Evolutionary conservation across 2,113 vertebrate species (phyloP), one percentile per base, ranked within the genome.

Genomic region (Pygoscelis adeliae): DNA sequence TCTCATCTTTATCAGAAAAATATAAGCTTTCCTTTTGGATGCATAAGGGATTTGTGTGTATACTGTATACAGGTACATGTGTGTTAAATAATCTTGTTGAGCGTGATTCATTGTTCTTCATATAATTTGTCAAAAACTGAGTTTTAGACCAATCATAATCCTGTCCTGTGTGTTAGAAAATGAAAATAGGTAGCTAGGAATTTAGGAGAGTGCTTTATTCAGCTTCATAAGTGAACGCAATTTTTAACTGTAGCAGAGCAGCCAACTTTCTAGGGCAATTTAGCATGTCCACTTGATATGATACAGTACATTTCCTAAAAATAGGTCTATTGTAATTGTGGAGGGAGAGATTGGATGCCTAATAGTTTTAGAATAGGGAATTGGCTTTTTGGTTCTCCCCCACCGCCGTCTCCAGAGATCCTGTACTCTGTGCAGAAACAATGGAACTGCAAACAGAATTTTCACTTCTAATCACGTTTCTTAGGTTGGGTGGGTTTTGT

Each of bases 291-390:
- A 74, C 80, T 84, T 92, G 90, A 90, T 93, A 63, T 1, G 14
- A 81, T 16, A 91, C 15, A 91, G 72, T 59, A 34, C 32, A 10
- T 40, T 67, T 74, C 61, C 76, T 95, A 93, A 97, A 95, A 97
- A 93, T 97, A 97, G 66, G 4, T 30, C 83, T 95, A 76, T 93
- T 97, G 90, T 95, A 52, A 63, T 67, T 55, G 56, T 87, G 52
- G 56, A 82, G 66, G 29, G 72, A 91, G 83, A 63, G 63, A 20
- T 25, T 66, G 71, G 74, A 42, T 73, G 47, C 23, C 20, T 47
- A 26, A 22, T 49, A 15, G 40, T 61, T 80, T 0, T 10, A 58
- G 36, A 59, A 4, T 23, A 44, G 50, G 47, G 53, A 65, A 32
- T 32, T 52, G 6, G 19, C 27, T 61, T 61, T 29, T 46, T n/a